phyloP scores from a whole-genome alignment of 2,888 invertebrate genomes.

The Blera fallax region DNA sequence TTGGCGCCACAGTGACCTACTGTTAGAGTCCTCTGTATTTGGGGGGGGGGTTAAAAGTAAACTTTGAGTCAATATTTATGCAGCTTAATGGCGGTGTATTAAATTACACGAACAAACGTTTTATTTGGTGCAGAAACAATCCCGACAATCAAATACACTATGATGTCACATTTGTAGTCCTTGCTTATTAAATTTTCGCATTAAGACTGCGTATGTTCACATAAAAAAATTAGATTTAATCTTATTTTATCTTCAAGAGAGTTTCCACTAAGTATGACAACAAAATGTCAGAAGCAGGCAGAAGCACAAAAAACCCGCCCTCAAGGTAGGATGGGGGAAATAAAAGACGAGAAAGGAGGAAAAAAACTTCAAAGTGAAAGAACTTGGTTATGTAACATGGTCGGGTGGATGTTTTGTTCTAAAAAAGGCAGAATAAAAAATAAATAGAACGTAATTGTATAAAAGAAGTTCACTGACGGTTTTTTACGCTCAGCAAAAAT shows the following conservation, averaged over 20 bases:
- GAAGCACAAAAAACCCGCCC: background rate
- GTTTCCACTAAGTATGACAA: constrained; percentile 17
- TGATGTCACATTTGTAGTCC: constrained; percentile 3
- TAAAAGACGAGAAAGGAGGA: background rate
- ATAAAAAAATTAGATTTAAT: constrained; percentile 1
- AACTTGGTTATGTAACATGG: constrained; percentile 18
- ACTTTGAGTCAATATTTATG: constrained; percentile 30
- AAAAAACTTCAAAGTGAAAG: constrained; percentile 49
- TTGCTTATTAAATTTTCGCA: background rate
- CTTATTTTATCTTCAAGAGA: constrained; percentile 31
- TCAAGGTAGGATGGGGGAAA: background rate
- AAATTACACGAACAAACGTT: constrained; percentile 21
- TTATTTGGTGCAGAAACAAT: background rate
- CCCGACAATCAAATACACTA: background rate
- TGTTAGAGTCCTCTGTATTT: background rate
- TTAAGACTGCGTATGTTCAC: background rate
- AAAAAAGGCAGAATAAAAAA: constrained; percentile 35
- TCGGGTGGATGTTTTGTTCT: constrained; percentile 38
- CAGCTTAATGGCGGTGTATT: constrained; percentile 15
- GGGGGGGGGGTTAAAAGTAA: constrained; percentile 3
- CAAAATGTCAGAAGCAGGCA: constrained; percentile 29
- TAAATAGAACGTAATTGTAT: constrained; percentile 51
- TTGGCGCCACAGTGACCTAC: constrained; percentile 64
- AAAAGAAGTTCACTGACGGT: constrained; percentile 38
- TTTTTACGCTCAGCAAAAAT: constrained; percentile 5